phyloP scores from a whole-genome alignment of 2,113 vertebrate species.

The Myiopsitta monachus region DNA sequence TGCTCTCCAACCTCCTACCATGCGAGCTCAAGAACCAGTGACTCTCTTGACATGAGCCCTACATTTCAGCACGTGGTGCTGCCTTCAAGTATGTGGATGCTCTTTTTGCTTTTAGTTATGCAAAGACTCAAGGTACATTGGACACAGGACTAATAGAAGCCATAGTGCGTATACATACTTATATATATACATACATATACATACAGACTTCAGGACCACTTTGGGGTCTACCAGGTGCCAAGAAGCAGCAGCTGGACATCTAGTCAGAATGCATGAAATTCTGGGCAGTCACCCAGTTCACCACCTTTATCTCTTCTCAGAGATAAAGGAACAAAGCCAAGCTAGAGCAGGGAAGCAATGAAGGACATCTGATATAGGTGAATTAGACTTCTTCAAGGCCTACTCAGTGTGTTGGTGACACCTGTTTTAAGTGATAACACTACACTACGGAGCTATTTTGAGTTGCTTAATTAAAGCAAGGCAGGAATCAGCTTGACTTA shows the following conservation, averaged over 20 bases:
- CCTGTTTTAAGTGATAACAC: not conserved
- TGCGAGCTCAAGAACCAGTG: not conserved
- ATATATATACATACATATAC: no score
- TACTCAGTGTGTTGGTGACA: not conserved
- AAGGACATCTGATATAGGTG: not conserved
- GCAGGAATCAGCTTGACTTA: not conserved
- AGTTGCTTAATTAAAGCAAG: not conserved
- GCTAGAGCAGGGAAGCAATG: not conserved
- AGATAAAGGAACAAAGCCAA: not conserved
- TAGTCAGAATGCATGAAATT: not conserved
- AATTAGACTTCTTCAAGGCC: not conserved
- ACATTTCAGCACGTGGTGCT: not conserved
- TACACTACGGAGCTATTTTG: not conserved
- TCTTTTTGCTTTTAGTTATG: not conserved
- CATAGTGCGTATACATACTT: not conserved
- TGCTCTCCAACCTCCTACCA: not conserved
- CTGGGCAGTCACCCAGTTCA: not conserved
- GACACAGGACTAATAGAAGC: not conserved
- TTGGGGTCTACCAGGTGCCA: not conserved
- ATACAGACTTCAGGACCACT: not conserved
- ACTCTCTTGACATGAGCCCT: not conserved
- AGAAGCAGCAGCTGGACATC: not conserved
- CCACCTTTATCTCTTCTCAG: not conserved
- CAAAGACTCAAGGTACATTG: not conserved
- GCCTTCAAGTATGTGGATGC: not conserved